Percentiles rank a stretch among this genome's conserved stretches.
phyloP scores from a whole-genome alignment of 2,888 invertebrate genomes.

The Cataglyphis cursor region DNA sequence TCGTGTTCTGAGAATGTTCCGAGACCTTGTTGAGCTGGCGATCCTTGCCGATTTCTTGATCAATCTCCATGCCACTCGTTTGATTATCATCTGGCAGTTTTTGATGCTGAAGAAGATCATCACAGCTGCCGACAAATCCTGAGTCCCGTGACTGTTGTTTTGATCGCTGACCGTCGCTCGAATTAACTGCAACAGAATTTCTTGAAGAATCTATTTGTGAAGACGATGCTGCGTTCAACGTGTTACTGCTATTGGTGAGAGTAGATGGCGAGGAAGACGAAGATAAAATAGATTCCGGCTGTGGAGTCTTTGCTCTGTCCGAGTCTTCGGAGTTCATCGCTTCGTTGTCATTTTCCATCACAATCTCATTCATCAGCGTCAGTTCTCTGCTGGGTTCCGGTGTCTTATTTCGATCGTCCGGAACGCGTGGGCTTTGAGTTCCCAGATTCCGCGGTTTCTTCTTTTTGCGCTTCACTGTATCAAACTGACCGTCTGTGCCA shows the following conservation, averaged over 20 bases:
- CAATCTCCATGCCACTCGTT: constrained; percentile 57
- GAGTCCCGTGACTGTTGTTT: constrained; percentile 95
- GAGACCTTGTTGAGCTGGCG: constrained; percentile 54
- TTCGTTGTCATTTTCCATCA: constrained; percentile 89
- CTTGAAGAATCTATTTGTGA: constrained; percentile 73
- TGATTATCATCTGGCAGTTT: constrained; percentile 81
- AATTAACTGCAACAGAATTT: constrained; percentile 66
- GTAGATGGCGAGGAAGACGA: constrained; percentile 66
- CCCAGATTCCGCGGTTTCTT: constrained; percentile 89
- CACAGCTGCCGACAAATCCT: constrained; percentile 95
- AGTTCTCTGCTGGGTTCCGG: constrained; percentile 90
- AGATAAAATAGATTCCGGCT: constrained; percentile 87
- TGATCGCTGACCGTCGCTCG: constrained; percentile 87
- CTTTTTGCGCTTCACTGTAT: constrained; percentile 94
- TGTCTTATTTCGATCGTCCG: constrained; percentile 90
- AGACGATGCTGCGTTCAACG: constrained; percentile 30
- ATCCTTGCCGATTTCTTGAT: constrained; percentile 66
- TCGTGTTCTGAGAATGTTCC: constrained; percentile 53
- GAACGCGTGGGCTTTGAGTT: constrained; percentile 84
- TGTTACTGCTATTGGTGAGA: constrained; percentile 27
- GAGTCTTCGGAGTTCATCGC: constrained; percentile 87
- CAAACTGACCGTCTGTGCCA: constrained; percentile 92
- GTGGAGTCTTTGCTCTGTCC: constrained; percentile 90
- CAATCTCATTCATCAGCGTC: constrained; percentile 87
- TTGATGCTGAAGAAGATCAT: constrained; percentile 92